Evolutionary conservation across 2,888 invertebrate genomes (phyloP), one percentile per base, ranked within the genome.

Genomic region (Pheosia gnoma): DNA sequence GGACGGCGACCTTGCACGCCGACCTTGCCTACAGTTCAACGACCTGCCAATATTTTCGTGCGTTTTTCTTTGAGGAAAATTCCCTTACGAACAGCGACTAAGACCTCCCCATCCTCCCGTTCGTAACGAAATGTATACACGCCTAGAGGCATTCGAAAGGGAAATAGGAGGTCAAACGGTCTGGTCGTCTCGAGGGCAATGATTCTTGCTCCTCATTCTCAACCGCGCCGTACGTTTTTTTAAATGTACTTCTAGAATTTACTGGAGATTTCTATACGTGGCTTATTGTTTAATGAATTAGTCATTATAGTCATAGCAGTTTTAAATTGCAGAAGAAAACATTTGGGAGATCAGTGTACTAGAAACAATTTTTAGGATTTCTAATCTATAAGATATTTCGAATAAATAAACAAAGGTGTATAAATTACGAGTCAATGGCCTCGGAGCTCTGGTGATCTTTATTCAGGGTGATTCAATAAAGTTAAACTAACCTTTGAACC

Each of bases 1-100:
- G 90, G 84, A 62, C 87, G 83, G 74, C 80, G 83, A 90, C 90
- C 90, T 89, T 89, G 88, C 72, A 36, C 37, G 60, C 55, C 88
- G 91, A 90, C 92, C 92, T 92, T 92, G 90, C 75, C 67, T 43
- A 57, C 64, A 75, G 89, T 85, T 82, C 86, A 80, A 81, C 78
- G 86, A 84, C 88, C 81, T 57, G 69, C 69, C 71, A 78, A 79
- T 86, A 88, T 90, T 91, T 91, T 90, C 87, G 86, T 86, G 78
- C 82, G 84, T 87, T 90, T 91, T 91, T 90, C 90, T 89, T 85
- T 74, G 81, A 86, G 88, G 89, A 90, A 91, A 91, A 90, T 88
- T 86, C 74, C 63, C 72, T 74, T 78, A 73, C 64, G 72, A 68
- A 89, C 86, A 87, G 37, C n/a, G 8, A 57, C 38, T 55, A 47